phyloP scores from a whole-genome alignment of 2,888 invertebrate species.

The Merodon equestris region DNA sequence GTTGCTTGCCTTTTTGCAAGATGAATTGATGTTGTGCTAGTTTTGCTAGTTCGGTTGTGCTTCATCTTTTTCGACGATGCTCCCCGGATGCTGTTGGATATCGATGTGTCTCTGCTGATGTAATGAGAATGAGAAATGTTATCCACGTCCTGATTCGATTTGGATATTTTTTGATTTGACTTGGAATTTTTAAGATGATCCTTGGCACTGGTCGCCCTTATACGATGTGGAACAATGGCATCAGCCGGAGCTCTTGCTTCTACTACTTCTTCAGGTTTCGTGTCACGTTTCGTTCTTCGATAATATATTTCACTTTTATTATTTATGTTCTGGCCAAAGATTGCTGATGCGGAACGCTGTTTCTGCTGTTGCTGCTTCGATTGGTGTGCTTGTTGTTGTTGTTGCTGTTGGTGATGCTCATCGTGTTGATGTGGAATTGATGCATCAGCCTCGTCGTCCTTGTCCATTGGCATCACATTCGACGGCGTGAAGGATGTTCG shows the following conservation, averaged over 20 bases:
- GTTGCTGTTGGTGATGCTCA: constrained; percentile 59
- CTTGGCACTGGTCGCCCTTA: constrained; percentile 37
- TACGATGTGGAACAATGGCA: constrained; percentile 48
- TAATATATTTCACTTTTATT: constrained; percentile 68
- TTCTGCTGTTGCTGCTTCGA: constrained; percentile 68
- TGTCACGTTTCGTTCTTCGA: constrained; percentile 67
- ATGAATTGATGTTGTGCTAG: constrained; percentile 58
- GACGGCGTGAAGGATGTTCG: constrained; percentile 78
- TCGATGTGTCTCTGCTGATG: constrained; percentile 65
- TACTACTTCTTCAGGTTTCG: constrained; percentile 64
- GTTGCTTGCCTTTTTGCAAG: constrained; percentile 63
- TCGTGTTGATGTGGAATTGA: constrained; percentile 63
- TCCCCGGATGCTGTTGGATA: constrained; percentile 23
- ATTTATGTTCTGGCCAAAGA: constrained; percentile 66
- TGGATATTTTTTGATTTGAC: constrained; percentile 66
- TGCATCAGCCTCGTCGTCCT: constrained; percentile 52
- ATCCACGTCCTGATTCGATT: constrained; percentile 71
- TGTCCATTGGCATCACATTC: constrained; percentile 73
- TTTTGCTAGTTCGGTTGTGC: constrained; percentile 7
- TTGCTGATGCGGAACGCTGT: constrained; percentile 65
- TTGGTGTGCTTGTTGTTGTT: constrained; percentile 46
- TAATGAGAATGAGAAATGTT: constrained; percentile 79
- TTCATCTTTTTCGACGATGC: constrained; percentile 32
- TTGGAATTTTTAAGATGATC: constrained; percentile 66
- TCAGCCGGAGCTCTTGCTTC: constrained; percentile 13